A percentile compares a stretch with the other conserved stretches of the same genome.
phyloP scores from a whole-genome alignment of 2,888 invertebrate species.

The Metellina segmentata region DNA sequence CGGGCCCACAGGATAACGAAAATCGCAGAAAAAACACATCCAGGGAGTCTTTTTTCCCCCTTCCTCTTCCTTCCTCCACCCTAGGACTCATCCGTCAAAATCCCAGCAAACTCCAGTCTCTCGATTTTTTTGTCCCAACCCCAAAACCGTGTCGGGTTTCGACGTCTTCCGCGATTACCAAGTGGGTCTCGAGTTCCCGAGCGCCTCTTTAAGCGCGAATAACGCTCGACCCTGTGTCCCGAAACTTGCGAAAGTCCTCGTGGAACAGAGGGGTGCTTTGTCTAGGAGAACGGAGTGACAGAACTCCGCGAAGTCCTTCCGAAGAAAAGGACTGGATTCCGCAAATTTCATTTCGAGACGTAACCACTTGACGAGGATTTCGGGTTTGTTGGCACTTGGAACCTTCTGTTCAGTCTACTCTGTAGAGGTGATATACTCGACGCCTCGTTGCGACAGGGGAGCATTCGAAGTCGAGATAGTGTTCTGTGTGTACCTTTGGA shows the following conservation, averaged over 20 bases:
- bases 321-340: too few relatives aligned
- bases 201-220: conserved; percentile 25
- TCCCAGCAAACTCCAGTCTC: conserved; percentile 13
- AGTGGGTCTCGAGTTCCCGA: conserved; percentile 35
- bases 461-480: too few relatives aligned
- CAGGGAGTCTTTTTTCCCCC: background rate
- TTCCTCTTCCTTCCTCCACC: background rate
- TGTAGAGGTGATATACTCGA: too few relatives aligned
- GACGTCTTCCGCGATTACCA: conserved; percentile 19
- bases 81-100: conserved; percentile 35
- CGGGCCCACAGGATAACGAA: conserved; percentile 11
- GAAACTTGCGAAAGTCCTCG: background rate
- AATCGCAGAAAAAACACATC: background rate
- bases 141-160: conserved; percentile 31
- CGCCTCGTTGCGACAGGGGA: too few relatives aligned
- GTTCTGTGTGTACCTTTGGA: too few relatives aligned
- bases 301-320: too few relatives aligned
- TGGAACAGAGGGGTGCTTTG: too few relatives aligned
- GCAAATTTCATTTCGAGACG: too few relatives aligned
- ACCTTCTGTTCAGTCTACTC: too few relatives aligned
- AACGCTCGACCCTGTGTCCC: conserved; percentile 10
- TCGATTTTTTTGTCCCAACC: conserved; percentile 12
- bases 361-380: too few relatives aligned
- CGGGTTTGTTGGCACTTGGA: too few relatives aligned
- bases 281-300: too few relatives aligned